Percentiles rank a stretch among this genome's conserved stretches.
Evolutionary conservation across 2,113 vertebrate genomes (phyloP).

Genomic region (Argyrosomus japonicus): DNA sequence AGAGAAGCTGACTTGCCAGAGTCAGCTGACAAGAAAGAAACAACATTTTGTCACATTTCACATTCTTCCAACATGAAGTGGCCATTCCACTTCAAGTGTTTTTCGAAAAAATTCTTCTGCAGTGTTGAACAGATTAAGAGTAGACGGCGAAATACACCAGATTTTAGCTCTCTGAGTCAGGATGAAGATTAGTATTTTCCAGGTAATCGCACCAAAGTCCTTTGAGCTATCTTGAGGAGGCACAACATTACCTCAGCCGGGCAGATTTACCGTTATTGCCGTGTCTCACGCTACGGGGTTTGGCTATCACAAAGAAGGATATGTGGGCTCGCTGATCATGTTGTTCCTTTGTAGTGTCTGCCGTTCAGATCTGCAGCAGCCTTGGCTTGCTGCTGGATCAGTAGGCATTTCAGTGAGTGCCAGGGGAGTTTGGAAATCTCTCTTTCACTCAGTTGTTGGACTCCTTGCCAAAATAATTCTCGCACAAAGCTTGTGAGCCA

Average conservation of each 20-base stretch:
- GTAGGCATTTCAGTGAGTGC: slow-evolving; percentile 7
- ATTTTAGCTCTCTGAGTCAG: slow-evolving; percentile 24
- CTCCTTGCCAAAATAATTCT: slow-evolving; percentile 13
- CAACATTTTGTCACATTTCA: background rate
- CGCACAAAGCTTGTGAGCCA: slow-evolving; percentile 21
- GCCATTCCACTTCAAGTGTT: background rate
- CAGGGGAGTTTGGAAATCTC: slow-evolving; percentile 18
- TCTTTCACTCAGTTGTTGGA: slow-evolving; percentile 7
- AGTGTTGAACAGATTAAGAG: background rate
- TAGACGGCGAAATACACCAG: background rate
- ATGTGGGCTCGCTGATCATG: slow-evolving; percentile 12
- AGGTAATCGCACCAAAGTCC: slow-evolving; percentile 21
- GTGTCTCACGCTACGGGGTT: slow-evolving; percentile 14
- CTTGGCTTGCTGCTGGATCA: slow-evolving; percentile 27
- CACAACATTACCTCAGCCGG: slow-evolving; percentile 18
- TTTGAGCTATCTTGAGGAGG: background rate
- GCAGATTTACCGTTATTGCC: slow-evolving; percentile 21
- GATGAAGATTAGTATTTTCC: slow-evolving; percentile 19
- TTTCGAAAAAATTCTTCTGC: background rate
- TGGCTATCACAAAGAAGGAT: background rate
- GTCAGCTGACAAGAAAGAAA: background rate
- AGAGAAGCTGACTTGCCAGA: background rate
- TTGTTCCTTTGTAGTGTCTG: slow-evolving; percentile 15
- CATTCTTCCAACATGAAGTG: background rate
- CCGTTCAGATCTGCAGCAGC: slow-evolving; percentile 16